phyloP scores from a whole-genome alignment of 30 jellyfish, hydroid and myxozoan species.

The Cassiopea xamachana region DNA sequence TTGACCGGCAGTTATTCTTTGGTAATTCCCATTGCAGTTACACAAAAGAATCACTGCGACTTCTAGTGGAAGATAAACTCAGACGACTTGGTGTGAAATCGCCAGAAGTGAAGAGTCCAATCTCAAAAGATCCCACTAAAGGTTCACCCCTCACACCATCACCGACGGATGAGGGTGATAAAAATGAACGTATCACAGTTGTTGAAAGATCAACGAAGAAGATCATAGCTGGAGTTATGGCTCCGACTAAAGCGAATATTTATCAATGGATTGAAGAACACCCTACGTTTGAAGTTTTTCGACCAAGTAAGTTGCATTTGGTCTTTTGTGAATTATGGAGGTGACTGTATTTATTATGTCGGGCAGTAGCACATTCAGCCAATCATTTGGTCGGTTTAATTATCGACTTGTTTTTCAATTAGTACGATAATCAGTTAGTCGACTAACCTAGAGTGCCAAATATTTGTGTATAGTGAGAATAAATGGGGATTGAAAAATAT shows the following conservation, averaged over 20 bases:
- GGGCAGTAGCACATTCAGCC: too few species aligned
- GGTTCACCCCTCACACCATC: constrained; percentile 79
- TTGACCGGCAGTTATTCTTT: neutral
- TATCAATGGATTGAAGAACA: constrained; percentile 96
- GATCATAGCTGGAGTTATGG: constrained; percentile 98
- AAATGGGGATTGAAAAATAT: too few species aligned
- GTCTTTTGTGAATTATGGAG: neutral
- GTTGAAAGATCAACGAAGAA: constrained; percentile 90
- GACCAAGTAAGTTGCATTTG: constrained; percentile 51
- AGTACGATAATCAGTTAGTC: too few species aligned
- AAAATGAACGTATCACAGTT: constrained; percentile 91
- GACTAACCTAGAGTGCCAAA: too few species aligned
- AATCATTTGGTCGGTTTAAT: too few species aligned
- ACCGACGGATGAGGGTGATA: constrained; percentile 62
- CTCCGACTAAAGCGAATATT: constrained; percentile 90
- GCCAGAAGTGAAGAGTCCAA: constrained; percentile 64
- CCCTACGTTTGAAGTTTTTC: constrained; percentile 93
- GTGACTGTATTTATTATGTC: too few species aligned
- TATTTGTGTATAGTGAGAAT: too few species aligned
- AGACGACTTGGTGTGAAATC: constrained; percentile 64
- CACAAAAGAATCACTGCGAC: constrained; percentile 65
- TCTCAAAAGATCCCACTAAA: constrained; percentile 38
- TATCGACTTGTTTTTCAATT: too few species aligned
- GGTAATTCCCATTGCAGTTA: constrained; percentile 1
- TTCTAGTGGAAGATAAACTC: constrained; percentile 52